Conservation (phyloP, 2,797 vertebrate species). For the Nyctalus aviator region DNA sequence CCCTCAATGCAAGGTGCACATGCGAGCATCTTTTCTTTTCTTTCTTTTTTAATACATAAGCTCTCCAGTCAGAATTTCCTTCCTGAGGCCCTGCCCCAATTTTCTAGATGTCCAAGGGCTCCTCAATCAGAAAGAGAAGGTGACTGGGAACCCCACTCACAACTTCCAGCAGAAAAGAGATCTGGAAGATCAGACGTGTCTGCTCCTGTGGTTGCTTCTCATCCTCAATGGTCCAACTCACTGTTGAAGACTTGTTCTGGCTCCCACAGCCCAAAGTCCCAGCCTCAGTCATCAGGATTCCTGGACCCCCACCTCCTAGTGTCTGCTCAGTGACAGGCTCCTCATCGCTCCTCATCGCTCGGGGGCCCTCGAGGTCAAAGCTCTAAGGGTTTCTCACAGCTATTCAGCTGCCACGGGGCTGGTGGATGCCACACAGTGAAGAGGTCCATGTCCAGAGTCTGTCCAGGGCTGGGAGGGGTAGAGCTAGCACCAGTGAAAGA, state of each 20-base stretch:
- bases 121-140: background rate
- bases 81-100: background rate
- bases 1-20: background rate
- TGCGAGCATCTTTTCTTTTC: background rate
- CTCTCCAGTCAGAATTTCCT: background rate
- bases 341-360: background rate
- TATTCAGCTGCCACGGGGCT: background rate
- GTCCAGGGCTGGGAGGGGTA: background rate
- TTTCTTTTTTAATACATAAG: background rate
- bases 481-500: background rate
- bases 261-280: background rate
- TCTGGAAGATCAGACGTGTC: background rate
- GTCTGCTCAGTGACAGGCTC: background rate
- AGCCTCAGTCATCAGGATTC: background rate
- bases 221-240: background rate
- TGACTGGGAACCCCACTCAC: background rate
- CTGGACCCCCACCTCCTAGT: background rate
- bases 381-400: background rate
- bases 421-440: accelerated
- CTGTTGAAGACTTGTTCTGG: background rate
- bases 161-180: background rate
- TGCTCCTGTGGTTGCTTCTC: background rate
- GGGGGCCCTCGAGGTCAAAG: background rate
- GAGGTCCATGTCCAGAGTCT: background rate
- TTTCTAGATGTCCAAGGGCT: background rate